Base-by-base conservation (phyloP, 1,140 invertebrate species). In the Sesamia nonagrioides region DNA sequence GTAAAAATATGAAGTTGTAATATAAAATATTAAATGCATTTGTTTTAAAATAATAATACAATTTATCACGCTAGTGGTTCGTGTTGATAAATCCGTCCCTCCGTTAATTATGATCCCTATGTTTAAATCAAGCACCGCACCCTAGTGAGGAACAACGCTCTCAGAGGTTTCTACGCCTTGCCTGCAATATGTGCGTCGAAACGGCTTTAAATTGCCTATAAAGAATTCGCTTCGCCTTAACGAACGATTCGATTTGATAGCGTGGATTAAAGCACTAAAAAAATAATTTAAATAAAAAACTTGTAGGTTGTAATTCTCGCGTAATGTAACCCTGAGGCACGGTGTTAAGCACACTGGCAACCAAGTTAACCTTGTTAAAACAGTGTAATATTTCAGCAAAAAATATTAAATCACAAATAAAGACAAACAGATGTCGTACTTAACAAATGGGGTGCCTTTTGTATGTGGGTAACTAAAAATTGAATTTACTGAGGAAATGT, bases 141-240 rank as follows among this genome's bases (percentile, higher is more conserved):
- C n/a, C n/a, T n/a, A 72, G 79, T 45, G 74, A 42, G 72, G 33
- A 72, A 40, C 15, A 56, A 37, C 48, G 69, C 48, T 52, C 35
- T 21, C 58, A n/a, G 37, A 63, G 60, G 60, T 40, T 63, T 63
- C 35, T 18, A 2, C 9, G 40, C 17, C 11, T 37, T 80, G 82
- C 77, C 84, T 79, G 87, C 90, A 91, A 90, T 90, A 92, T 92
- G 91, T 58, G 40, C 54, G 52, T 91, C 87, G 84, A 82, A 88
- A 88, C 86, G 87, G 85, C 83, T 88, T 91, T 89, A 92, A 90
- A 84, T 86, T 86, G 82, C 84, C 83, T 85, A 91, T 93, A 92
- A 94, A 91, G 90, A 89, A 94, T 94, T 93, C 86, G 92, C 90
- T 92, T 86, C 91, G 86, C 85, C 84, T 89, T 85, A 83, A 84